These are phyloP conservation scores for Cebidichthys violaceus DNA, from an alignment of 2,113 vertebrate species.

Conservation along the genomic window DNA sequence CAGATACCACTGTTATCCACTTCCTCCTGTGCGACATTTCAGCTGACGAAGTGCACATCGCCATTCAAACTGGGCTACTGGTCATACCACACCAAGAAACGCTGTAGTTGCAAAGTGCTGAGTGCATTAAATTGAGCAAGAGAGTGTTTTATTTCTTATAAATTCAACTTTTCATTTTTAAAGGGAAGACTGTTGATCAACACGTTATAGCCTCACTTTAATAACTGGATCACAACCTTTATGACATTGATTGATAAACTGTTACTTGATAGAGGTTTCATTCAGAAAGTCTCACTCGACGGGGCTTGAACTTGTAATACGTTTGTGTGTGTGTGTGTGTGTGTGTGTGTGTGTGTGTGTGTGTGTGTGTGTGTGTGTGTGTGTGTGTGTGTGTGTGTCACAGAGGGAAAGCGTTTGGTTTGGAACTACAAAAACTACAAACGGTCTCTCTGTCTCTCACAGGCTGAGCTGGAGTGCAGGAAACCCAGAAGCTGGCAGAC, in stretches of 20 bases:
- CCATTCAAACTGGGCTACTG: background rate
- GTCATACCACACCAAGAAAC: background rate
- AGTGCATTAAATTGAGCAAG: background rate
- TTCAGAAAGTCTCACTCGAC: background rate
- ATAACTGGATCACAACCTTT: background rate
- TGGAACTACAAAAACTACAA: constrained; percentile 18
- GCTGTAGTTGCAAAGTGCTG: background rate
- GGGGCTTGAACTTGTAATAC: background rate
- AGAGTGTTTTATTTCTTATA: background rate
- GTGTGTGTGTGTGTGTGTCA: constrained; percentile 16
- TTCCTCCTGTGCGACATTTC: background rate
- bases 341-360: constrained; percentile 23
- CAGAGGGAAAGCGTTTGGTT: constrained; percentile 12
- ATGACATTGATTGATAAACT: background rate
- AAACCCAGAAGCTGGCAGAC: constrained; percentile 37
- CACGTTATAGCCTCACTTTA: background rate
- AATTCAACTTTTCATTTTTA: background rate
- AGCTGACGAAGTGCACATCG: background rate
- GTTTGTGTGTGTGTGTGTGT: constrained; percentile 21
- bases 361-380: too few species aligned
- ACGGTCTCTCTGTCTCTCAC: constrained; percentile 24
- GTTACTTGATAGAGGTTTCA: constrained; percentile 9
- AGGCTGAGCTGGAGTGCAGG: constrained; percentile 54
- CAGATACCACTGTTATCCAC: background rate
- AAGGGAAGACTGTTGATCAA: background rate